Conservation (phyloP, 2,113 vertebrate genomes). For the Sander vitreus region DNA sequence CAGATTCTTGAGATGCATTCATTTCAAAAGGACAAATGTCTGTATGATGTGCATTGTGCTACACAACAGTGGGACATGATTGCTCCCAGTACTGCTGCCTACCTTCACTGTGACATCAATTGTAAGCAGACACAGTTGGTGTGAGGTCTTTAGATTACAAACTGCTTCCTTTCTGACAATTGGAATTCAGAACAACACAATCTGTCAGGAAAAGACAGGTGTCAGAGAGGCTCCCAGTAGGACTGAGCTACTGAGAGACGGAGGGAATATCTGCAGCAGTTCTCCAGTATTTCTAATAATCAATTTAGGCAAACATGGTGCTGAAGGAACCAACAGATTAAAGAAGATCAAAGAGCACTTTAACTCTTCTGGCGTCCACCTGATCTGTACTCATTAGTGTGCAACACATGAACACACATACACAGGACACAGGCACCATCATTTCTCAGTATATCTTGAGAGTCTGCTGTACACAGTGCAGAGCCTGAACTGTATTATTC, state of each 20-base stretch:
- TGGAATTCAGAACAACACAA: conserved; percentile 21
- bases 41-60: conserved; percentile 11
- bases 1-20: background rate
- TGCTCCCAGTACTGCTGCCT: conserved; percentile 5
- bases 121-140: conserved; percentile 28
- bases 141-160: conserved; percentile 21
- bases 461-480: background rate
- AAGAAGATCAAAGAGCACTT: conserved; percentile 54
- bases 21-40: conserved; percentile 4
- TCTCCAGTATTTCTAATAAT: conserved; percentile 45
- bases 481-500: conserved; percentile 12
- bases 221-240: conserved; percentile 36
- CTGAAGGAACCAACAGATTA: conserved; percentile 48
- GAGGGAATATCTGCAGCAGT: background rate
- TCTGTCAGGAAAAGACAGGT: conserved; percentile 23
- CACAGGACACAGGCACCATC: background rate
- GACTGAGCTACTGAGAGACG: conserved; percentile 6
- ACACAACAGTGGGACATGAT: conserved; percentile 3
- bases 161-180: conserved; percentile 28
- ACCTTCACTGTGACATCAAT: conserved; percentile 26
- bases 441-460: background rate
- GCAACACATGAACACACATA: conserved; percentile 4
- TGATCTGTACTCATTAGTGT: conserved; percentile 43
- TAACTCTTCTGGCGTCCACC: conserved; percentile 44
- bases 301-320: conserved; percentile 32